Percentiles rank a stretch among this genome's conserved stretches.
Evolutionary conservation across 2,113 vertebrate genomes (phyloP).

Genomic region (Siniperca knerii): DNA sequence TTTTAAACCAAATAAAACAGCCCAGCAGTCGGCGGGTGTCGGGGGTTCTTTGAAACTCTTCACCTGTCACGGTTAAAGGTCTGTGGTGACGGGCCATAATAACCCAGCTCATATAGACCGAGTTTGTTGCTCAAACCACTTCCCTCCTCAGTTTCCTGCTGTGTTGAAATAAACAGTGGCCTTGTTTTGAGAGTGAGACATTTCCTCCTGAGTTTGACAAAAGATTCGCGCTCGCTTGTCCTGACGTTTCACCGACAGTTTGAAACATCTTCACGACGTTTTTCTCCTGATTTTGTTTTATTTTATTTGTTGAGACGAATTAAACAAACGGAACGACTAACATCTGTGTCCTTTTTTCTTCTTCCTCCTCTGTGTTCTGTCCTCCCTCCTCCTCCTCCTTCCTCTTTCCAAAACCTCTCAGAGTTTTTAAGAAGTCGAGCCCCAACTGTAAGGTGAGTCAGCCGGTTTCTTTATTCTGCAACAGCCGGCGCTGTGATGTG

Average conservation of each 20-base stretch:
- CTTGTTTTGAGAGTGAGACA: background rate
- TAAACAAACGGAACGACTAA: background rate
- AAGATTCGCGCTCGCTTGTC: no score
- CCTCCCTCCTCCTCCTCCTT: background rate
- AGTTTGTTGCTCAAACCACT: background rate
- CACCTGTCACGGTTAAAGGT: background rate
- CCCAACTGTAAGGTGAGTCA: conserved; percentile 85
- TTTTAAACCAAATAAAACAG: background rate
- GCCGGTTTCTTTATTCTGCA: background rate
- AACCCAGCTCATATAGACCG: background rate
- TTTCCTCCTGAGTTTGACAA: conserved; percentile 34
- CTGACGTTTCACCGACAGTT: background rate
- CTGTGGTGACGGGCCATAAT: conserved; percentile 41
- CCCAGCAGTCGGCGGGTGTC: no score
- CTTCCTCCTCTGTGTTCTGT: background rate
- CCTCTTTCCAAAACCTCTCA: conserved; percentile 47
- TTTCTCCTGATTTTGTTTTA: background rate
- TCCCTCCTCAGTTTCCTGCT: conserved; percentile 37
- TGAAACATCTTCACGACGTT: background rate
- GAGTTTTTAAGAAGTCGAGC: conserved; percentile 88
- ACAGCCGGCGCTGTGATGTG: no score
- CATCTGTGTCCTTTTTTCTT: background rate
- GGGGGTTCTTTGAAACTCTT: background rate
- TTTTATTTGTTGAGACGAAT: background rate
- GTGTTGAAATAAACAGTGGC: conserved; percentile 31